Percentiles rank a stretch among this genome's conserved stretches.
Evolutionary conservation across 2,113 vertebrate species (phyloP).

Genomic region (Ochotona curzoniae): DNA sequence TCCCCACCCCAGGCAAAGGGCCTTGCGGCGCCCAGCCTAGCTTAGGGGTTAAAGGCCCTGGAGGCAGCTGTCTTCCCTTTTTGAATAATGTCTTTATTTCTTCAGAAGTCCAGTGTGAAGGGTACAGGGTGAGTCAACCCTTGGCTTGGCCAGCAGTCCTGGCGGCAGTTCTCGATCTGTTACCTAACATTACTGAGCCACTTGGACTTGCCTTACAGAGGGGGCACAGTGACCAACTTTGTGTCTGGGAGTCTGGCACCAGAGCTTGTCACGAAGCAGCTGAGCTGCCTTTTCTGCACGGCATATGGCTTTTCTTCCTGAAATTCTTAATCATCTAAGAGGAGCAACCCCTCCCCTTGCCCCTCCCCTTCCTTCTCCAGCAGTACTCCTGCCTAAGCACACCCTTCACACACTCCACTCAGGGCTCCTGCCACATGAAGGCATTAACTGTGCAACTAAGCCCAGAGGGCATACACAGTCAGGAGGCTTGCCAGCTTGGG

Average conservation of each 20-base stretch:
- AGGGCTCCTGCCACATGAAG: neutral
- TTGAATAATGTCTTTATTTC: neutral
- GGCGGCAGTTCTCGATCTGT: neutral
- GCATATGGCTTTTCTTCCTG: neutral
- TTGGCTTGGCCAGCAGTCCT: neutral
- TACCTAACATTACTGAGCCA: neutral
- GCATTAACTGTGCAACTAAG: neutral
- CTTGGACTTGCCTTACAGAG: neutral
- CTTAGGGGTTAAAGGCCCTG: neutral
- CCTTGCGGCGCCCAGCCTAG: neutral
- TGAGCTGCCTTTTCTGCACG: neutral
- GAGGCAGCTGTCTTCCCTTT: neutral
- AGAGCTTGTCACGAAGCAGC: too few species aligned
- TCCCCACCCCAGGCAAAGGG: neutral
- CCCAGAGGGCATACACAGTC: neutral
- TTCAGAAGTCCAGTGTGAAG: conserved; percentile 4
- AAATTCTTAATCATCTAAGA: neutral
- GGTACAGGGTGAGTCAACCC: neutral
- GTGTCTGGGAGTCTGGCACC: neutral
- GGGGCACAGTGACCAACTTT: neutral
- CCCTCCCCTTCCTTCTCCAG: neutral
- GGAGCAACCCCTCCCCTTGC: neutral
- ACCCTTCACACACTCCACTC: neutral
- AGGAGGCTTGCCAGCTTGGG: neutral
- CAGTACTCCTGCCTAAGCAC: neutral